A percentile compares a stretch with the other conserved stretches of the same genome.
These are phyloP conservation scores for Drosophila yakuba DNA, from an alignment of 1,140 invertebrate genomes.

Conservation along the genomic window DNA sequence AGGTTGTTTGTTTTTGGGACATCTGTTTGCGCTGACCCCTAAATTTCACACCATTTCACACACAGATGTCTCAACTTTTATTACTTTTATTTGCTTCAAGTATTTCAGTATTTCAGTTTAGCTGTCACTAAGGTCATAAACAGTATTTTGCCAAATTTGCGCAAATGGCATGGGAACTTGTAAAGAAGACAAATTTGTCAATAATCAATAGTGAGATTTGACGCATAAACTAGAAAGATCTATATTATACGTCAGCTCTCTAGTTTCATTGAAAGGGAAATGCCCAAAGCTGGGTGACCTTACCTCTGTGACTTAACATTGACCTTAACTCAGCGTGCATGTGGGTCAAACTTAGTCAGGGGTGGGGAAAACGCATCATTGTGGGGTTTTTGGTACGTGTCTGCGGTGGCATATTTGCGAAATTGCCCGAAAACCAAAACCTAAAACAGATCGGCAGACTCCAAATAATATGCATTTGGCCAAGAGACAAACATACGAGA, in stretches of 20 bases:
- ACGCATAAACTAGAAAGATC: constrained; percentile 37
- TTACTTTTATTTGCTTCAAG: constrained; percentile 7
- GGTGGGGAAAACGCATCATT: constrained; percentile 42
- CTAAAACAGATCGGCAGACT: constrained; percentile 47
- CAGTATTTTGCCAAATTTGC: constrained; percentile 17
- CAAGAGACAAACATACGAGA: constrained; percentile 53
- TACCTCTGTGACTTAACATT: constrained; percentile 57
- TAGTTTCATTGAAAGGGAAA: neutral
- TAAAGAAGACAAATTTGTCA: constrained; percentile 3
- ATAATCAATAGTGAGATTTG: constrained; percentile 27
- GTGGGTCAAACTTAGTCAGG: constrained; percentile 52
- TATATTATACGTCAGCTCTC: constrained; percentile 6
- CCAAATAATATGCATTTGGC: constrained; percentile 50
- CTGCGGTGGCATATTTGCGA: constrained; percentile 60
- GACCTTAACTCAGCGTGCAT: constrained; percentile 55
- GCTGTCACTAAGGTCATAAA: constrained; percentile 4
- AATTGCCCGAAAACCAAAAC: constrained; percentile 16
- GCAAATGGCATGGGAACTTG: neutral
- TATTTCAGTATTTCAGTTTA: neutral
- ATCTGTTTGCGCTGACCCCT: constrained; percentile 9
- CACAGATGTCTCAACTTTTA: constrained; percentile 18
- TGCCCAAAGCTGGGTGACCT: neutral
- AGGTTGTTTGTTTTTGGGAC: constrained; percentile 2
- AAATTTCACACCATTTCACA: constrained; percentile 40
- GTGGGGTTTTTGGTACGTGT: constrained; percentile 55